These are phyloP conservation scores for Pocillopora verrucosa DNA, from an alignment of 64 coral and sea anemone genomes.

Conservation along the genomic window DNA sequence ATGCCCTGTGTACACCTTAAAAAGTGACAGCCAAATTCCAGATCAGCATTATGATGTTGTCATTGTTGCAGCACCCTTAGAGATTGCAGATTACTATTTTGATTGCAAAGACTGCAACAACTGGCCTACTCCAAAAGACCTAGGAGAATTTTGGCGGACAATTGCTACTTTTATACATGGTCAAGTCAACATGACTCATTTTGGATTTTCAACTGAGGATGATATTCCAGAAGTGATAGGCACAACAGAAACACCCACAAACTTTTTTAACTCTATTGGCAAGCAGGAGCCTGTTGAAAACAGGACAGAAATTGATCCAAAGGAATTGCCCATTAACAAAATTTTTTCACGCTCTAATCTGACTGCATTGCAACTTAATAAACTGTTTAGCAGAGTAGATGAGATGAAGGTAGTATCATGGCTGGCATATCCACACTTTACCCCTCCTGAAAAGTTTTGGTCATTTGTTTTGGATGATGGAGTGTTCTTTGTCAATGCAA, in stretches of 20 bases:
- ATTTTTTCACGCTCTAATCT: conserved; percentile 79
- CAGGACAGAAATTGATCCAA: conserved; percentile 27
- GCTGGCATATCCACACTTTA: conserved; percentile 89
- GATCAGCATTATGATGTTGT: conserved; percentile 75
- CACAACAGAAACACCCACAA: conserved; percentile 84
- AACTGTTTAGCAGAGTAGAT: conserved; percentile 51
- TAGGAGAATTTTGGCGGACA: conserved; percentile 80
- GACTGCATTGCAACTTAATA: conserved; percentile 39
- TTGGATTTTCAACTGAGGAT: conserved; percentile 56
- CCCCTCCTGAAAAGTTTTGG: conserved; percentile 76
- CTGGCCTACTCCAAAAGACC: conserved; percentile 62
- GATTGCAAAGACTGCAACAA: conserved; percentile 68
- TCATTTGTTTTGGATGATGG: conserved; percentile 94
- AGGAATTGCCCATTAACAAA: conserved; percentile 64
- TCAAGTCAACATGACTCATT: conserved; percentile 60
- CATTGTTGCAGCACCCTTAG: conserved; percentile 85
- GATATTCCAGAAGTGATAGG: conserved; percentile 71
- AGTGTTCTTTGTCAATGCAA: conserved; percentile 95
- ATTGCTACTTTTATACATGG: conserved; percentile 81
- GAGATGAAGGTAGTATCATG: conserved; percentile 63
- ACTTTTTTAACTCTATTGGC: conserved; percentile 88
- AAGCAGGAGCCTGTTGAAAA: conserved; percentile 61
- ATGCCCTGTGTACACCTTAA: conserved; percentile 52
- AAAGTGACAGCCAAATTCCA: conserved; percentile 1
- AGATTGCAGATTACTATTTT: conserved; percentile 64